A percentile compares a stretch with the other conserved stretches of the same genome.
These are phyloP conservation scores for Chloebia gouldiae DNA, from an alignment of 2,113 vertebrate genomes.

Conservation along the genomic window DNA sequence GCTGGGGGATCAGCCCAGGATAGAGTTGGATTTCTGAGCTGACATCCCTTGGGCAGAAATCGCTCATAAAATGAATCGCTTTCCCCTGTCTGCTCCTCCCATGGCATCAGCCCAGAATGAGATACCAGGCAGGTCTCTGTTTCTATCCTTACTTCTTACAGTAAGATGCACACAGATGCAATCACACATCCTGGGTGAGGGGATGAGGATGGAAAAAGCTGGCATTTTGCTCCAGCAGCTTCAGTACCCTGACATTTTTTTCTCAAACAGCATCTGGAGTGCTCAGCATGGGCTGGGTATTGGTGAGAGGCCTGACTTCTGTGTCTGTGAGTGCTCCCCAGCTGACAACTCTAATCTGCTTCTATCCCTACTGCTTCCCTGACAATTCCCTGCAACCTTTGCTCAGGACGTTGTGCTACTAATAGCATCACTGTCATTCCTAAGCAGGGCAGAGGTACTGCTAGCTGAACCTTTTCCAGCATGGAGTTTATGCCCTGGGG, in stretches of 20 bases:
- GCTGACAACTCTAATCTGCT: neutral
- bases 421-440: neutral
- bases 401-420: neutral
- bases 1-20: neutral
- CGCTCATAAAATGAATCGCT: fast-evolving
- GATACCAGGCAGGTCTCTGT: fast-evolving
- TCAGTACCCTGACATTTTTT: neutral
- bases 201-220: neutral
- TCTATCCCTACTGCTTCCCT: neutral
- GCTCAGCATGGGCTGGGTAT: neutral
- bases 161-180: fast-evolving
- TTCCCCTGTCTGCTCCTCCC: neutral
- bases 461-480: neutral
- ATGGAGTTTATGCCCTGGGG: neutral
- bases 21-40: neutral
- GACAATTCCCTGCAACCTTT: neutral
- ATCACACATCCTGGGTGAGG: neutral
- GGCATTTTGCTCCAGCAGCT: neutral
- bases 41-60: neutral
- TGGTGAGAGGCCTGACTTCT: neutral
- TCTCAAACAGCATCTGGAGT: neutral
- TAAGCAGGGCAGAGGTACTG: neutral
- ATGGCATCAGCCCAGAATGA: fast-evolving
- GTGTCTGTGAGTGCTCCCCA: neutral
- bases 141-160: neutral